Percentiles rank a stretch among this genome's conserved stretches.
phyloP scores from a whole-genome alignment of 2,888 invertebrate genomes.

The Fissipunctia ypsillon region DNA sequence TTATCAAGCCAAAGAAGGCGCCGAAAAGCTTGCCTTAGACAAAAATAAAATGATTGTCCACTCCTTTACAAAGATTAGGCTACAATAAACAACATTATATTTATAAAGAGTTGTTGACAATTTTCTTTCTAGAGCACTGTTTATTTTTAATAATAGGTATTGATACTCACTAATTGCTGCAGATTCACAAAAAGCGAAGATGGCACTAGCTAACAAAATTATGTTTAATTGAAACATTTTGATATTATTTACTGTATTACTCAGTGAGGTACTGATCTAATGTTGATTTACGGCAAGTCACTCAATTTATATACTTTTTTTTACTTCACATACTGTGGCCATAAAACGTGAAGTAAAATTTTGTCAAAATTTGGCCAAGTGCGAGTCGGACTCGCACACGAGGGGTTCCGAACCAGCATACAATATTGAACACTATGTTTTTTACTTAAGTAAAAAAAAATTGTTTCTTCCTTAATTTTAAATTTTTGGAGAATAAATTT shows the following conservation, averaged over 20 bases:
- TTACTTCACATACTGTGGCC: slow-evolving; percentile 7
- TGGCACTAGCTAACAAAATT: slow-evolving; percentile 41
- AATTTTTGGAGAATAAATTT: too few species aligned
- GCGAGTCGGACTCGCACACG: too few species aligned
- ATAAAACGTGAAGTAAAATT: background rate
- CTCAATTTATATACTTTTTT: slow-evolving; percentile 45
- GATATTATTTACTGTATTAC: background rate
- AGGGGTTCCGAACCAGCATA: too few species aligned
- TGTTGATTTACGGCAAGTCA: slow-evolving; percentile 14
- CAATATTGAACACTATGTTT: too few species aligned
- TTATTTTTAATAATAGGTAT: background rate
- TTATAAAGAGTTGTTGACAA: background rate
- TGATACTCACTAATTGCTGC: slow-evolving; percentile 40
- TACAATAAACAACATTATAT: background rate
- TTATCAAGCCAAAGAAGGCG: background rate
- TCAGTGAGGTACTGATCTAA: slow-evolving; percentile 11
- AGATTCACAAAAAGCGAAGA: slow-evolving; percentile 40
- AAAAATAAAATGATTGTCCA: background rate
- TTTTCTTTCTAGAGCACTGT: background rate
- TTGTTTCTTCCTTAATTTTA: too few species aligned
- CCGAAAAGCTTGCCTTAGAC: background rate
- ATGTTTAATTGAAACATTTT: slow-evolving; percentile 42
- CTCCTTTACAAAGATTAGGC: background rate
- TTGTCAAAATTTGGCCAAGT: too few species aligned
- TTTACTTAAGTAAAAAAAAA: too few species aligned